These are phyloP conservation scores for Archocentrus centrarchus DNA, from an alignment of 2,113 vertebrate genomes.

Conservation along the genomic window DNA sequence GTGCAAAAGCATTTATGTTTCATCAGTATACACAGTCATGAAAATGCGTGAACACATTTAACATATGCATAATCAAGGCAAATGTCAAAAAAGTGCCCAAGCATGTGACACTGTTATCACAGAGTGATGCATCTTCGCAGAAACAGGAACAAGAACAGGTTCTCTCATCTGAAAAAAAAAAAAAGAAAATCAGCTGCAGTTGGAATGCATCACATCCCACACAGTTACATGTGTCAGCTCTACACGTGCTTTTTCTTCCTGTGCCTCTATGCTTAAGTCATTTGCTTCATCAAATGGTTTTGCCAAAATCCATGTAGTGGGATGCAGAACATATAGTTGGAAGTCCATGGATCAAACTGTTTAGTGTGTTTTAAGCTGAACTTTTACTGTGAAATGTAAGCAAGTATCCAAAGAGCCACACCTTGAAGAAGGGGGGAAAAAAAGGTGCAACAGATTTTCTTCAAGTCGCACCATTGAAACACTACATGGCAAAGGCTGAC, in stretches of 20 bases:
- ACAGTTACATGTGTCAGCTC: slow-evolving; percentile 36
- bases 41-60: slow-evolving; percentile 37
- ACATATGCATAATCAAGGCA: slow-evolving; percentile 61
- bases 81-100: slow-evolving; percentile 57
- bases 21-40: not conserved
- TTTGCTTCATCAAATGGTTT: slow-evolving; percentile 6
- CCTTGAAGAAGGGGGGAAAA: too few species aligned
- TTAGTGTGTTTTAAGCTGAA: not conserved
- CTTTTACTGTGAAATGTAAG: not conserved
- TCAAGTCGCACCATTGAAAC: not conserved
- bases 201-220: slow-evolving; percentile 45
- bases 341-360: not conserved
- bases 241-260: not conserved
- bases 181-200: not conserved
- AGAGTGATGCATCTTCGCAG: slow-evolving; percentile 45
- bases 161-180: slow-evolving; percentile 11
- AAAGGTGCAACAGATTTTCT: not conserved
- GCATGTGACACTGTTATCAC: slow-evolving; percentile 58
- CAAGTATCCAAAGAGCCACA: not conserved
- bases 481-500: not conserved
- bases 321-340: not conserved
- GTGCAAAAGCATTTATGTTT: not conserved
- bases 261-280: slow-evolving; percentile 6
- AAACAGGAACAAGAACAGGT: slow-evolving; percentile 28
- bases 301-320: not conserved